Base-by-base conservation (phyloP, 2,113 vertebrate species). In the Marmota flaviventris region DNA sequence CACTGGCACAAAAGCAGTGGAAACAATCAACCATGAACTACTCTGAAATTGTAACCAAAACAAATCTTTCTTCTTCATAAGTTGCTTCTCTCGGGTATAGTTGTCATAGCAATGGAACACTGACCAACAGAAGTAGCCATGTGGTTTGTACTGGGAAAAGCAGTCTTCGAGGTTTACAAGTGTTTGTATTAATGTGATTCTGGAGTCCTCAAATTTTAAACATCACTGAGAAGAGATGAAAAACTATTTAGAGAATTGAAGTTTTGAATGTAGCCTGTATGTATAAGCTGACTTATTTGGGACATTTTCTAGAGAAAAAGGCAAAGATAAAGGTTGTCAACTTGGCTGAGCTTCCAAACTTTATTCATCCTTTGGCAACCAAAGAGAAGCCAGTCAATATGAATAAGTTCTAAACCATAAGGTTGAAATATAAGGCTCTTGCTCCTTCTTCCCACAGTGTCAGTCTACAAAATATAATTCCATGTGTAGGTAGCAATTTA, bases 391-490 rank as follows among this genome's bases (percentile, higher is more conserved):
- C 58, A 85, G 29, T 93, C 85, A 45, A 32, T 93, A 73, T 39
- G 81, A 93, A 58, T 65, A 92, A 93, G 72, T 29, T 70, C 88
- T 61, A 12, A 25, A 65, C 73, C 75, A 1, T 65, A 39, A 92
- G 48, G 22, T 78, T 48, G 73, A 37, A 95, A 72, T 37, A 82
- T 76, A 56, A 63, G n/a, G 65, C 34, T 93, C 75, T 25, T 91
- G 17, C 51, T 90, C 82, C 24, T 93, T 94, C 69, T 88, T 67
- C 85, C 82, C 37, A 69, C 9, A 9, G 78, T 95, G 70, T 87
- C 97, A 96, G 32, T 81, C 81, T 90, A 87, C 53, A 94, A 88
- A 90, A 91, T 84, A 75, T 73, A 96, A 69, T 81, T 95, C 69
- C 82, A 51, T 17, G 22, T 86, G 77, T 51, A 88, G 76, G 89